Base-by-base conservation (phyloP, 2,113 vertebrate genomes). In the Phrynocephalus versicolor region DNA sequence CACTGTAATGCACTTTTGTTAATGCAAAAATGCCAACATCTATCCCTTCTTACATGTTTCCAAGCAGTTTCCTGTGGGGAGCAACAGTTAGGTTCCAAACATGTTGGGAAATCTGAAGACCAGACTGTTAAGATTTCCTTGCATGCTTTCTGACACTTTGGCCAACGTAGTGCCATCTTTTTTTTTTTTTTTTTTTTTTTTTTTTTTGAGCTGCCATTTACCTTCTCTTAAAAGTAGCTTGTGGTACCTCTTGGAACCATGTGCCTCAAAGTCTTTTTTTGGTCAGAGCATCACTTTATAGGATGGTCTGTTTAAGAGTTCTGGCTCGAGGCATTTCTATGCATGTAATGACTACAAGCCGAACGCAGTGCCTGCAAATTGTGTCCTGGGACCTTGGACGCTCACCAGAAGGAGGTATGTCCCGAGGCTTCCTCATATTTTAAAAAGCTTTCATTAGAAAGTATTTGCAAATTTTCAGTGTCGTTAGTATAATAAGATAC, bases 401-500 rank as follows among this genome's bases (percentile, higher is more conserved):
- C 74, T 45, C 13, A 76, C 64, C 76, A 86, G 65, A 83, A 86
- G 58, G 72, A 83, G 8, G 13, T 86, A 25, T 75, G 79, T 86
- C 78, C 41, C 78, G 73, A 89, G 57, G 45, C 16, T 70, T 81
- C 41, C 58, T 76, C 30, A 27, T 55, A 41, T 81, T 76, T 81
- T 87, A n/a, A 87, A 83, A 0, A 39, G 2, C 4, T 3, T 62
- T 67, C 57, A 89, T 86, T 81, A 21, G 16, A 87, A 82, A 86
- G 81, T 78, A 79, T 0, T 60, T 55, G 81, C 64, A 67, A 6
- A 84, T 89, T 91, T 92, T 71, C 84, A 78, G 55, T 41, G 88
- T 39, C 1, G 0, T 69, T 41, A 80, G 82, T 89, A 82, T 91
- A 92, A 90, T 67, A 83, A 82, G 79, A 85, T 90, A 94, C 87